Evolutionary conservation across 1,140 invertebrate species (phyloP).

Genomic region (Leptoteleia sp.): DNA sequence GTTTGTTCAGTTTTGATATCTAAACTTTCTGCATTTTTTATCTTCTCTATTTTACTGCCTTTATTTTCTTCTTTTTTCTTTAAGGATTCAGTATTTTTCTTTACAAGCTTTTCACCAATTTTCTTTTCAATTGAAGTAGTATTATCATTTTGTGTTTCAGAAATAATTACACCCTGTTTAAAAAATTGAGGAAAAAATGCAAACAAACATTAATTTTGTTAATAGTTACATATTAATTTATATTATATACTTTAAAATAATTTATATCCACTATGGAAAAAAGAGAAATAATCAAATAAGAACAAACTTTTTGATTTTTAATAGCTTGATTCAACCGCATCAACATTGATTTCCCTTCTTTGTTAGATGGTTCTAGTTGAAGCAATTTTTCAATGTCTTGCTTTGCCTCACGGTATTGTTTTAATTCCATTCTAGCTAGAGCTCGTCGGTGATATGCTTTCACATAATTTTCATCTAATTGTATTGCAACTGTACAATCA

Average conservation of each 20-base stretch:
- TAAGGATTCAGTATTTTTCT: slow-evolving; percentile 15
- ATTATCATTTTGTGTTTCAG: slow-evolving; percentile 1
- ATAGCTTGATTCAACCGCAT: slow-evolving; percentile 82
- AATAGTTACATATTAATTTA: no score
- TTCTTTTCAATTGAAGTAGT: slow-evolving; percentile 52
- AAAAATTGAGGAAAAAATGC: no score
- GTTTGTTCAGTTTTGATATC: slow-evolving; percentile 13
- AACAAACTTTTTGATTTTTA: slow-evolving; percentile 73
- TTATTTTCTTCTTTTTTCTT: slow-evolving; percentile 20
- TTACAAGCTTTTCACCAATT: slow-evolving; percentile 46
- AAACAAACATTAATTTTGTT: no score
- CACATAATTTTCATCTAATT: slow-evolving; percentile 87
- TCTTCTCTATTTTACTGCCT: not conserved
- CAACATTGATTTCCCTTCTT: slow-evolving; percentile 83
- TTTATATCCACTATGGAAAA: no score
- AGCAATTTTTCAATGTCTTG: slow-evolving; percentile 86
- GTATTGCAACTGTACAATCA: slow-evolving; percentile 88
- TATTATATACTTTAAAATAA: no score
- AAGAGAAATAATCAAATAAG: slow-evolving; percentile 1
- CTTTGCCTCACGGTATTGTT: slow-evolving; percentile 84
- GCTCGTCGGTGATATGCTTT: slow-evolving; percentile 91
- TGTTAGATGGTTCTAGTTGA: slow-evolving; percentile 87
- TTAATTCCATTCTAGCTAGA: slow-evolving; percentile 84
- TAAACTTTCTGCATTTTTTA: slow-evolving; percentile 3
- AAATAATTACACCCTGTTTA: slow-evolving; percentile 9